phyloP scores from a whole-genome alignment of 2,797 vertebrate species.

The Amniataba percoides region DNA sequence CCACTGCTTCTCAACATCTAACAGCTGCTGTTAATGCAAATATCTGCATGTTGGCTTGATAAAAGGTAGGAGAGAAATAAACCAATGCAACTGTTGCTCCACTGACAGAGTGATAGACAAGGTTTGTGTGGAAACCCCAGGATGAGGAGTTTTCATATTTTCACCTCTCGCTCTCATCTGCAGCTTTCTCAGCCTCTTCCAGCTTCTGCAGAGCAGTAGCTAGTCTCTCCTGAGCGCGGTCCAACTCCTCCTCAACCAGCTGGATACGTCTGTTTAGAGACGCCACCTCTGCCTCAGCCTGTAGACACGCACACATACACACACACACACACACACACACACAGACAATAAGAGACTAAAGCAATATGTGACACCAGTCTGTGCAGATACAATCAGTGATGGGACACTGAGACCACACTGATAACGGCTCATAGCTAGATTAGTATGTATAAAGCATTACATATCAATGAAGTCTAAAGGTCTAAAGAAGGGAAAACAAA shows the following conservation, averaged over 20 bases:
- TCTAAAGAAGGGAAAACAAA: not conserved
- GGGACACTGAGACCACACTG: not conserved
- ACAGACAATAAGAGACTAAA: not conserved
- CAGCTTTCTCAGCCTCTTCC: slow-evolving; percentile 96
- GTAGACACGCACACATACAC: slow-evolving; percentile 7
- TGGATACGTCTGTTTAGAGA: slow-evolving; percentile 97
- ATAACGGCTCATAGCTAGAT: not conserved
- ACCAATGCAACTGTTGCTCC: not conserved
- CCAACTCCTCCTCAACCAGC: slow-evolving; percentile 97
- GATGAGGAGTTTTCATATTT: not conserved
- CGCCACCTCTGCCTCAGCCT: slow-evolving; percentile 97
- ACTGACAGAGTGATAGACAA: not conserved
- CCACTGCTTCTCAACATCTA: not conserved
- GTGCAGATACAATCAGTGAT: not conserved
- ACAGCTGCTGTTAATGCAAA: not conserved
- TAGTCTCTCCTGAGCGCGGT: slow-evolving; percentile 95
- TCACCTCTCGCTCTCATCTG: slow-evolving; percentile 97
- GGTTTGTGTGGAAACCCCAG: not conserved
- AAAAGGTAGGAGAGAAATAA: too few species aligned
- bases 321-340: slow-evolving; percentile 18
- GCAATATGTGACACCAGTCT: not conserved
- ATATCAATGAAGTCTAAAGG: not conserved
- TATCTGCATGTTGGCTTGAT: too few species aligned
- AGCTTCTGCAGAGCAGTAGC: slow-evolving; percentile 96
- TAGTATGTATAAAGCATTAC: not conserved